Conservation (phyloP, 2,113 vertebrate species). For the Pangasianodon gigas region DNA sequence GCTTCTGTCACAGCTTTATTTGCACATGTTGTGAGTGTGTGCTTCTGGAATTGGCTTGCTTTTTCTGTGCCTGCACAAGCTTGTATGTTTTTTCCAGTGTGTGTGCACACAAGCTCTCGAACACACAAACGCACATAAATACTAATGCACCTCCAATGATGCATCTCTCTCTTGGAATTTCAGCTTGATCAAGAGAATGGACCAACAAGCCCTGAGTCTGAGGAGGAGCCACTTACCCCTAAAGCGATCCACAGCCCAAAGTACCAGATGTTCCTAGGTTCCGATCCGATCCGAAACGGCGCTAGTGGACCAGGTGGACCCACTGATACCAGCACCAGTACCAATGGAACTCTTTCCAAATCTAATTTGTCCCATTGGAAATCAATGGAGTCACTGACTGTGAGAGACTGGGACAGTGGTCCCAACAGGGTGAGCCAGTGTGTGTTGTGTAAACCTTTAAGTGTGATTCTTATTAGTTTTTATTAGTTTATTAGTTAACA, state of each 20-base stretch:
- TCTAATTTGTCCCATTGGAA: conserved; percentile 57
- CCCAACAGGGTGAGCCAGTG: conserved; percentile 67
- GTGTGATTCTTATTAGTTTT: not conserved
- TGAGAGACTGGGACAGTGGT: conserved; percentile 69
- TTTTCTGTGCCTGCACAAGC: not conserved
- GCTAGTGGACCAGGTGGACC: conserved; percentile 57
- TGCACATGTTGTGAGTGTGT: conserved; percentile 5
- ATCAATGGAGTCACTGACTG: conserved; percentile 73
- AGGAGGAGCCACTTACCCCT: conserved; percentile 61
- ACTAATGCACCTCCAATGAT: not conserved
- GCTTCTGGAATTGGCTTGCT: conserved; percentile 3
- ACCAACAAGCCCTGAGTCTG: conserved; percentile 58
- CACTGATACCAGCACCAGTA: conserved; percentile 46
- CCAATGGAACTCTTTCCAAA: conserved; percentile 61
- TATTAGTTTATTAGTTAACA: not conserved
- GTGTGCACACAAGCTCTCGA: not conserved
- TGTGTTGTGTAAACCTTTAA: not conserved
- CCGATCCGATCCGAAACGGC: conserved; percentile 58
- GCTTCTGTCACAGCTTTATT: not conserved
- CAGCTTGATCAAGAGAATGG: conserved; percentile 63
- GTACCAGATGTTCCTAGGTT: conserved; percentile 72
- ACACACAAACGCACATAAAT: not conserved
- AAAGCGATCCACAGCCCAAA: conserved; percentile 63
- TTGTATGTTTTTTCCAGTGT: not conserved
- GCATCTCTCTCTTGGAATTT: conserved; percentile 57